Evolutionary conservation across 1,140 invertebrate genomes (phyloP).

Genomic region (Drosophila sproati): DNA sequence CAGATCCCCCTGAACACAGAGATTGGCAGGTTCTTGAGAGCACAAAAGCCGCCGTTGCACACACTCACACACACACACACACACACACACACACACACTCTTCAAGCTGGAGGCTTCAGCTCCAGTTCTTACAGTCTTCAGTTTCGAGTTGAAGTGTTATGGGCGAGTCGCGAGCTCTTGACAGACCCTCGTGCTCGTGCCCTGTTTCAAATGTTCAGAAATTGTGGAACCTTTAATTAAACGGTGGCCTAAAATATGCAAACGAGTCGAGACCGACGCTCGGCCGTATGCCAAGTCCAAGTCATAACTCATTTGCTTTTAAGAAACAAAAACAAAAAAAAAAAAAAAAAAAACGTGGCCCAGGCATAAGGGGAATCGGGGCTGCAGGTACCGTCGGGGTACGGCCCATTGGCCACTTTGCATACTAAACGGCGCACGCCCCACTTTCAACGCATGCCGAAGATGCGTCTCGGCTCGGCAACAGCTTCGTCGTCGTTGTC

Average conservation of each 20-base stretch:
- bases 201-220: constrained; percentile 74
- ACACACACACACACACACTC: not conserved
- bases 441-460: constrained; percentile 77
- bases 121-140: constrained; percentile 21
- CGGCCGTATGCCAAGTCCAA: constrained; percentile 54
- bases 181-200: constrained; percentile 79
- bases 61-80: constrained; percentile 7
- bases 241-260: constrained; percentile 85
- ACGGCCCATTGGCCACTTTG: constrained; percentile 68
- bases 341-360: not conserved
- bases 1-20: constrained; percentile 5
- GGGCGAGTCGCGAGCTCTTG: constrained; percentile 65
- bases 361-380: not conserved
- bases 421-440: constrained; percentile 83
- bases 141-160: constrained; percentile 50
- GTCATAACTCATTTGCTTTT: constrained; percentile 81
- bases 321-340: not conserved
- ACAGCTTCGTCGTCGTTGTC: constrained; percentile 10
- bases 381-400: not conserved
- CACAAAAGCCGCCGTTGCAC: constrained; percentile 42
- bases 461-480: constrained; percentile 17
- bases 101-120: constrained; percentile 25
- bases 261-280: constrained; percentile 55
- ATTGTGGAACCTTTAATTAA: constrained; percentile 84
- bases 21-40: constrained; percentile 56